Evolutionary conservation across 2,797 vertebrate species (phyloP).

Genomic region (Gymnothorax javanicus): DNA sequence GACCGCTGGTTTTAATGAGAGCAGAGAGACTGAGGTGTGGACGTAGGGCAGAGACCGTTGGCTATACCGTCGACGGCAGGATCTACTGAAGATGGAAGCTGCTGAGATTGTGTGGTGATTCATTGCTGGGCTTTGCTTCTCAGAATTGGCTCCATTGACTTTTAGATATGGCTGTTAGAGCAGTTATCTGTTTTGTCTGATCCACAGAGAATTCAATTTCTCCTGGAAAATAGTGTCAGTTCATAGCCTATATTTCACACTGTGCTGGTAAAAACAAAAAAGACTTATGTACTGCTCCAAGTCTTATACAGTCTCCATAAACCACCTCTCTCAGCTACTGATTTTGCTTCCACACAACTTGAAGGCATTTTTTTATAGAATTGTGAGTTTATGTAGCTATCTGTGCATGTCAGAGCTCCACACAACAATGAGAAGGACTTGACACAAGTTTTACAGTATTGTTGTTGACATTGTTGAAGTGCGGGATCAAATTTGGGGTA

Average conservation of each 20-base stretch:
- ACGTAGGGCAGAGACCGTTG: neutral
- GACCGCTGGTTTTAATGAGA: neutral
- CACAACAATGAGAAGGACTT: neutral
- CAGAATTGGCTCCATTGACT: neutral
- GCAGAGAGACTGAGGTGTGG: neutral
- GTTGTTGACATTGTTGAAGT: slow-evolving; percentile 3
- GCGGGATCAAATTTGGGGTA: neutral
- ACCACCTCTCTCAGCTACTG: neutral
- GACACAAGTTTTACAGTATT: neutral
- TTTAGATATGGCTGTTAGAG: slow-evolving; percentile 2
- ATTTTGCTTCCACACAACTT: neutral
- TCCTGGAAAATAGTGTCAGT: neutral
- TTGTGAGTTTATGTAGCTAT: neutral
- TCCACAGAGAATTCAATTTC: neutral
- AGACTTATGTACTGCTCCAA: neutral
- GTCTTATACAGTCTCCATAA: neutral
- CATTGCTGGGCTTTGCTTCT: neutral
- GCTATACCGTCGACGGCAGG: neutral
- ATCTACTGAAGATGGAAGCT: neutral
- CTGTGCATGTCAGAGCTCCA: neutral
- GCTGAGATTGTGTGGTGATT: neutral
- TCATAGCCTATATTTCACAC: neutral
- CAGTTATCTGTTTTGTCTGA: slow-evolving; percentile 3
- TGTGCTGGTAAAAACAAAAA: neutral
- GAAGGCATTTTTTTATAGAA: neutral